Percentiles rank a stretch among this genome's conserved stretches.
Evolutionary conservation across 2,888 invertebrate species (phyloP).

Genomic region (Keiferia lycopersicella): DNA sequence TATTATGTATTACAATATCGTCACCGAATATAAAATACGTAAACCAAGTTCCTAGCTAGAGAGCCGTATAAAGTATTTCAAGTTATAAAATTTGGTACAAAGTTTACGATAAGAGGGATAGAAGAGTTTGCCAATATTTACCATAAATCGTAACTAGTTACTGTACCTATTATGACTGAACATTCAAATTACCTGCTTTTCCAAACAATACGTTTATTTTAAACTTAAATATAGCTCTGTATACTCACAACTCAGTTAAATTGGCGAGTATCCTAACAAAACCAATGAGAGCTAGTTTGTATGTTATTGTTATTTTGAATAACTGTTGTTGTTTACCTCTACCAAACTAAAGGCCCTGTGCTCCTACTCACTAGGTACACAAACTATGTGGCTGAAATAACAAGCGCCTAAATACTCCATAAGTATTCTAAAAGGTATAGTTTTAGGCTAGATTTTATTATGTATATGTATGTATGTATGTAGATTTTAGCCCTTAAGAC

Average conservation of each 20-base stretch:
- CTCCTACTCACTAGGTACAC: not conserved
- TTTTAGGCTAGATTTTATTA: no score
- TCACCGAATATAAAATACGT: no score
- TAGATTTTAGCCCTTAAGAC: no score
- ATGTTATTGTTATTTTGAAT: constrained; percentile 9
- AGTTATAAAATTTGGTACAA: no score
- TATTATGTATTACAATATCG: no score
- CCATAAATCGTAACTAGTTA: not conserved
- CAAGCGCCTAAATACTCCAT: not conserved
- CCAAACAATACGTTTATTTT: not conserved
- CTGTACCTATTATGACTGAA: no score
- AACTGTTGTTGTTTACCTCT: constrained; percentile 15
- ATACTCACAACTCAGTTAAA: not conserved
- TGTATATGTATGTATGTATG: no score
- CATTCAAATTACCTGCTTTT: not conserved
- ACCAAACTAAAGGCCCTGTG: not conserved
- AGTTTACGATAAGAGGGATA: no score
- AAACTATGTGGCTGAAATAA: not conserved
- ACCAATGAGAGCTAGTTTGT: not conserved
- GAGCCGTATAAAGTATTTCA: no score
- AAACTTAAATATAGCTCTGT: not conserved
- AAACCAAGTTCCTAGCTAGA: not conserved
- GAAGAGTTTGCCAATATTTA: not conserved
- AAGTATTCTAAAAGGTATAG: not conserved
- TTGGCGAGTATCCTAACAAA: not conserved